Evolutionary conservation across 2,888 invertebrate species (phyloP), one percentile per base, ranked within the genome.

Genomic region (Trissolcus japonicus): DNA sequence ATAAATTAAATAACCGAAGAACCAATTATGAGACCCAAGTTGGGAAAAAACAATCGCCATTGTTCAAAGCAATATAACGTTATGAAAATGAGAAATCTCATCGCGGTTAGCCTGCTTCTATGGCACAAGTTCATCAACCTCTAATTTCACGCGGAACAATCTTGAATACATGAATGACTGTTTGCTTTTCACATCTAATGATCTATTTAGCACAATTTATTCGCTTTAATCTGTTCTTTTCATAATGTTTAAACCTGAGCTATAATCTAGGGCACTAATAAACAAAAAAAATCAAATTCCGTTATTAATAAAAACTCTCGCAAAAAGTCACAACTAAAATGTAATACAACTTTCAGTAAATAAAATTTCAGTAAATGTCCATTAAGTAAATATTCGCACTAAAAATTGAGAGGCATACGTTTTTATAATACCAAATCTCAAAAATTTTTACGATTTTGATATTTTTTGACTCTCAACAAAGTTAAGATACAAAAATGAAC

Each of bases 151-250:
- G 59, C 72, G 72, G 65, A 72, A 72, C 63, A 72, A 72, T 72
- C 63, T 72, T 65, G 72, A 72, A 72, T 72, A 65, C 72, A 65
- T 65, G 72, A 65, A 72, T 72, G 72, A 65, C 72, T 65, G 72
- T 72, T 72, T 65, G 63, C 72, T 72, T 72, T 72, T 72, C 63
- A 54, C 72, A 72, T 63, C 63, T 56, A 71, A 60, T 72, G 72
- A 72, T 72, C 72, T 72, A 72, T 72, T 72, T 72, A 72, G 65
- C 72, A 53, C 63, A 72, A 72, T 72, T 72, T 65, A 59, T 48
- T 57, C 43, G 29, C 59, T 48, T 46, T 56, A 57, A 65, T 65
- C 65, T 65, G 63, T 65, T 59, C 46, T 19, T 56, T 71, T 51
- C 55, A 48, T 46, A 62, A 48, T 61, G 50, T 51, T 56, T 6